These are phyloP conservation scores for Sarcophaga carnaria DNA, from an alignment of 2,888 invertebrate genomes.

Conservation along the genomic window DNA sequence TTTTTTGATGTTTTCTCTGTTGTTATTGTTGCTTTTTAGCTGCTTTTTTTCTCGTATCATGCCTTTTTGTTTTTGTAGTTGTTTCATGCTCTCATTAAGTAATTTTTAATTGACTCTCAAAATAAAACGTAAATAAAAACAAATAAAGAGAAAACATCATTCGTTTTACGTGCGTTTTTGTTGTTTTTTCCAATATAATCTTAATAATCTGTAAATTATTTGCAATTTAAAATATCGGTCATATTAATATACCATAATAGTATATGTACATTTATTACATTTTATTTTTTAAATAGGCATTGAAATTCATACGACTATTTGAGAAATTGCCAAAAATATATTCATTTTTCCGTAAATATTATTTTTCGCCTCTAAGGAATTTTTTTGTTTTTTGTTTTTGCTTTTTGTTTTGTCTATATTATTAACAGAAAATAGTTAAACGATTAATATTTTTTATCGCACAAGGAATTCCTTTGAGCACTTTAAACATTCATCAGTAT, in stretches of 20 bases:
- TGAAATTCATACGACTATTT: no score
- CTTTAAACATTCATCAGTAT: no score
- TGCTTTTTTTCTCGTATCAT: slow-evolving; percentile 2
- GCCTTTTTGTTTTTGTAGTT: neutral
- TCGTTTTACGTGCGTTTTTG: neutral
- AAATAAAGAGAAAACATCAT: neutral
- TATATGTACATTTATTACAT: neutral
- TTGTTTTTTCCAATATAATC: neutral
- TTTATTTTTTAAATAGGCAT: neutral
- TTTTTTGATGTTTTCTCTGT: slow-evolving; percentile 12
- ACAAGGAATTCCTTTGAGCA: neutral
- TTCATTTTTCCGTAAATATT: neutral
- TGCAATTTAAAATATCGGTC: slow-evolving; percentile 9
- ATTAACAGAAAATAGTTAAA: neutral
- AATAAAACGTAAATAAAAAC: slow-evolving; percentile 15
- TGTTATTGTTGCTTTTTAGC: neutral
- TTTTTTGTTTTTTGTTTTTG: neutral
- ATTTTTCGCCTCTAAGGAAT: neutral
- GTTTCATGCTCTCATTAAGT: slow-evolving; percentile 27
- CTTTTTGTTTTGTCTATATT: neutral
- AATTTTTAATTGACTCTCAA: slow-evolving; percentile 34
- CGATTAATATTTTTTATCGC: neutral
- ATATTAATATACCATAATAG: neutral
- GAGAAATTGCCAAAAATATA: neutral
- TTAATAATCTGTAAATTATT: neutral